Conservation (phyloP, 2,797 vertebrate species). For the Leptodactylus fallax region DNA sequence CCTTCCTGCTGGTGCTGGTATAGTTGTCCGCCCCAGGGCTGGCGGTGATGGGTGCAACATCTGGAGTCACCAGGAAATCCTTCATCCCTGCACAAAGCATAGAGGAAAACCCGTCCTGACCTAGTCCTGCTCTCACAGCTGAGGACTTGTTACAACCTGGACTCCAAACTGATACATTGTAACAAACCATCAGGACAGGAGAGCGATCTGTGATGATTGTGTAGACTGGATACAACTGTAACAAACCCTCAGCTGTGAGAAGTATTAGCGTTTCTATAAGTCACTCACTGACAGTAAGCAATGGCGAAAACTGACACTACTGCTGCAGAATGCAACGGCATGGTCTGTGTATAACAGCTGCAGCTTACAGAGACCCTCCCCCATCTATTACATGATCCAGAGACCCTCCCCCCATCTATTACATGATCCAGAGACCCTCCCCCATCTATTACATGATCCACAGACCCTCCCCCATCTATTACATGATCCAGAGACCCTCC, state of each 20-base stretch:
- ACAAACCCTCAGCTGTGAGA: background rate
- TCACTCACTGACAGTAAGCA: background rate
- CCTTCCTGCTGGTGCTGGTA: background rate
- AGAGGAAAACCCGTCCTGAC: background rate
- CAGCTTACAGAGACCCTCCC: too few species aligned
- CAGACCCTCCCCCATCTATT: too few species aligned
- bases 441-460: too few species aligned
- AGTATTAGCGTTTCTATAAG: too few species aligned
- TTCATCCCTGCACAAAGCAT: constrained; percentile 8
- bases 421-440: too few species aligned
- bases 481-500: too few species aligned
- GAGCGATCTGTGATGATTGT: background rate
- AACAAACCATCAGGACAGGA: background rate
- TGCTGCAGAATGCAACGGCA: too few species aligned
- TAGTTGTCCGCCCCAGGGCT: background rate
- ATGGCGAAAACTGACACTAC: too few species aligned
- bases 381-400: too few species aligned
- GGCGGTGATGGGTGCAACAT: background rate
- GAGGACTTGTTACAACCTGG: background rate
- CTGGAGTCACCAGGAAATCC: background rate
- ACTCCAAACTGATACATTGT: background rate
- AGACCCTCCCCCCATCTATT: too few species aligned
- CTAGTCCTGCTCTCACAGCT: background rate
- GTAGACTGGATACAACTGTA: background rate
- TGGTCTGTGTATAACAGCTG: too few species aligned